A percentile compares a stretch with the other conserved stretches of the same genome.
These are phyloP conservation scores for Rotaria magnacalcarata DNA, from an alignment of 2,888 invertebrate species.

Conservation along the genomic window DNA sequence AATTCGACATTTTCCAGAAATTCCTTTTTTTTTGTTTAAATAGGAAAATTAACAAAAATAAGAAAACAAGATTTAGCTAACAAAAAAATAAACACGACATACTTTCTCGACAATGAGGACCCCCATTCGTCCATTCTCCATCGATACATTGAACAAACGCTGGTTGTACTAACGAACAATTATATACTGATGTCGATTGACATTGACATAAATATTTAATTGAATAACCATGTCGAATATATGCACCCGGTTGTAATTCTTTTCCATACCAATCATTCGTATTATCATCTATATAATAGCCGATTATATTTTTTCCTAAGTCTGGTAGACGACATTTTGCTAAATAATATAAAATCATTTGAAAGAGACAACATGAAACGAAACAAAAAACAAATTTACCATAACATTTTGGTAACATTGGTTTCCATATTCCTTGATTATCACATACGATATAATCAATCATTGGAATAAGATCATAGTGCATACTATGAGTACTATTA, in stretches of 20 bases:
- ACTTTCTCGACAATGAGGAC: background rate
- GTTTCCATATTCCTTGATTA: conserved; percentile 14
- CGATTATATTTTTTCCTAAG: background rate
- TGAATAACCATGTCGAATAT: conserved; percentile 7
- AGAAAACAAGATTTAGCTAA: background rate
- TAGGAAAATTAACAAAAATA: background rate
- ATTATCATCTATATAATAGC: background rate
- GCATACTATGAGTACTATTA: background rate
- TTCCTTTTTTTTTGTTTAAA: background rate
- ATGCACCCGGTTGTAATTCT: background rate
- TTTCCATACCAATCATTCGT: background rate
- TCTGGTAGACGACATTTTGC: conserved; percentile 31
- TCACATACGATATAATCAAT: conserved; percentile 9
- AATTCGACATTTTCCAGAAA: background rate
- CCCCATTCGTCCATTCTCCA: conserved; percentile 4
- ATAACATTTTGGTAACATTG: conserved; percentile 28
- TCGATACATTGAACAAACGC: background rate
- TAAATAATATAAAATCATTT: background rate
- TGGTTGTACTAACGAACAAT: background rate
- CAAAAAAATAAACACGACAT: background rate
- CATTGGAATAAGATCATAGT: conserved; percentile 2
- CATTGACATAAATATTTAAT: conserved; percentile 29
- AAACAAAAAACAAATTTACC: background rate
- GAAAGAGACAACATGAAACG: background rate
- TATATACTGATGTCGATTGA: background rate